Evolutionary conservation across 2,888 invertebrate species (phyloP).

Genomic region (Agrotis segetum): DNA sequence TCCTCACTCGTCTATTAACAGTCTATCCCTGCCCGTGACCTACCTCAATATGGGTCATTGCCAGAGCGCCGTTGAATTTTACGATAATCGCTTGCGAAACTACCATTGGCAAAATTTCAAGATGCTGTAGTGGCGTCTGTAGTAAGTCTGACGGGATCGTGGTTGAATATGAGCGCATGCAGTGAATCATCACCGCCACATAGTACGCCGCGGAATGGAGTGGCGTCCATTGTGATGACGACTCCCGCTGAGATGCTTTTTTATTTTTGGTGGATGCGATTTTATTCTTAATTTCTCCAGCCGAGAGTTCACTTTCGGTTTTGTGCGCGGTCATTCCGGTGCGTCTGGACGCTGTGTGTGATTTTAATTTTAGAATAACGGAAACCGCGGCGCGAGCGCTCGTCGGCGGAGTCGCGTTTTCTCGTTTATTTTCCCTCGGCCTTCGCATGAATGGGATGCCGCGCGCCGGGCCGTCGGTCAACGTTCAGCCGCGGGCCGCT

Average conservation of each 20-base stretch:
- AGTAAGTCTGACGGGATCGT: conserved; percentile 86
- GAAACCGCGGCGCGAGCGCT: conserved; percentile 77
- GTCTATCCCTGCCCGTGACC: conserved; percentile 83
- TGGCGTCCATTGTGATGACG: conserved; percentile 75
- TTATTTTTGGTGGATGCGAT: conserved; percentile 64
- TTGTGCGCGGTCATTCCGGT: conserved; percentile 58
- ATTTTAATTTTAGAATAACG: conserved; percentile 88
- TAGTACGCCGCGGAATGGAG: conserved; percentile 64
- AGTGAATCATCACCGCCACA: conserved; percentile 79
- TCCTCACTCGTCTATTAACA: conserved; percentile 68
- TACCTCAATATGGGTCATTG: conserved; percentile 87
- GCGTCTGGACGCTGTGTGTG: conserved; percentile 70
- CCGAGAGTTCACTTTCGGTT: conserved; percentile 75
- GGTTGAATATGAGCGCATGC: conserved; percentile 57
- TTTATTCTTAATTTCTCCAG: conserved; percentile 68
- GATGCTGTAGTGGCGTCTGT: conserved; percentile 85
- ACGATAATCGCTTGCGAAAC: conserved; percentile 88
- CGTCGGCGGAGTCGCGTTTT: conserved; percentile 69
- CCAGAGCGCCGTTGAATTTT: conserved; percentile 84
- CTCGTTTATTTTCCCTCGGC: conserved; percentile 81
- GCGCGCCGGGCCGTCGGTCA: conserved; percentile 72
- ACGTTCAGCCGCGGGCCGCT: conserved; percentile 68
- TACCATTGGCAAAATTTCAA: conserved; percentile 90
- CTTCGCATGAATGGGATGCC: conserved; percentile 88
- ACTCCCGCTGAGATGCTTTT: conserved; percentile 77